These are phyloP conservation scores for Eremophila alpestris DNA, from an alignment of 2,797 vertebrate genomes.

Conservation along the genomic window DNA sequence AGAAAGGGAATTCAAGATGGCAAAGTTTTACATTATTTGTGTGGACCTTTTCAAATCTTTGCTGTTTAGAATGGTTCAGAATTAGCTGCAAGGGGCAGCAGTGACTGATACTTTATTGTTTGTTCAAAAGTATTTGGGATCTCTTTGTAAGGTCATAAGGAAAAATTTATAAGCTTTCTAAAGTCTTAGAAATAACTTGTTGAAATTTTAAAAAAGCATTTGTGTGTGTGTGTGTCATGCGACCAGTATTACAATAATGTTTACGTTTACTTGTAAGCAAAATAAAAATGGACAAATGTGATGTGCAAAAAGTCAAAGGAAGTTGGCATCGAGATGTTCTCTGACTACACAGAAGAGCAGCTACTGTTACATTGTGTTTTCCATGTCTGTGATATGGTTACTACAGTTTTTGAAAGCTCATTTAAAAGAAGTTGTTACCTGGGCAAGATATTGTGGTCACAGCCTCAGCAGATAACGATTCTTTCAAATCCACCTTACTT, in stretches of 20 bases:
- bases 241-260: neutral
- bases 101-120: neutral
- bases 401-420: neutral
- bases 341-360: neutral
- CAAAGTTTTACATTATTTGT: neutral
- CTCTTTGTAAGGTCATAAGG: neutral
- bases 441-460: neutral
- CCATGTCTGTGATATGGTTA: neutral
- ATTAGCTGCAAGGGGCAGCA: neutral
- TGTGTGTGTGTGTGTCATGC: rapidly evolving
- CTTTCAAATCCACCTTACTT: neutral
- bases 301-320: neutral
- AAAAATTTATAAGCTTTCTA: neutral
- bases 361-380: neutral
- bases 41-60: neutral
- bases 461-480: rapidly evolving
- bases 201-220: neutral
- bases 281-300: neutral
- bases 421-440: neutral
- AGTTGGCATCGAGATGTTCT: neutral
- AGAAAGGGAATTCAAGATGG: neutral
- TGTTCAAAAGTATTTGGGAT: neutral
- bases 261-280: neutral
- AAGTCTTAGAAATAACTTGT: neutral
- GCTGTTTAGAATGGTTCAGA: neutral